Base-by-base conservation (phyloP, 64 coral and sea anemone species). In the Exaiptasia diaphana region DNA sequence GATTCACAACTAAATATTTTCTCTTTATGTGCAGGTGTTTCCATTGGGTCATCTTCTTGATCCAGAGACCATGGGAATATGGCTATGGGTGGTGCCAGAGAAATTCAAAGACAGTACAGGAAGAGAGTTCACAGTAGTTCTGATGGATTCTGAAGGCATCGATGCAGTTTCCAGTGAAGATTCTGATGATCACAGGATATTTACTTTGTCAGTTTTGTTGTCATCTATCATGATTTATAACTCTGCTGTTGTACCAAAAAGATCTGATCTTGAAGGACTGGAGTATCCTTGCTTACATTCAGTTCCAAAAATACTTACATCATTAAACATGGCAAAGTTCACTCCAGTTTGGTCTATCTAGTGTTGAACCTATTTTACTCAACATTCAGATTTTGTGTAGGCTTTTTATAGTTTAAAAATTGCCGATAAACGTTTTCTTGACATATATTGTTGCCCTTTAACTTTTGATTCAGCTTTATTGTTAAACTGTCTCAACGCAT, bases 401-500 rank as follows among this genome's bases (percentile, higher is more conserved):
- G n/a, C n/a, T n/a, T n/a, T n/a, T n/a, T n/a, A n/a, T n/a, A n/a
- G n/a, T n/a, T n/a, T n/a, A n/a, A n/a, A n/a, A n/a, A n/a, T n/a
- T n/a, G n/a, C n/a, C n/a, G n/a, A n/a, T n/a, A n/a, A n/a, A n/a
- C n/a, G n/a, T n/a, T n/a, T n/a, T n/a, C n/a, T n/a, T 79, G 27
- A 79, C 52, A 39, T 4, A 28, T 79, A 1, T n/a, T 50, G 20
- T 20, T 20, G 24, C 14, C 34, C 58, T 31, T 62, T 62, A 1
- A 62, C 58, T 26, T 10, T 9, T 31, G 12, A 14, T 57, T 7
- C 28, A 92, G 90, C 75, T 92, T 86, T n/a, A 92, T 92, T 35
- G 3, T 81, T 1, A 86, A 92, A 63, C 90, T 92, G 48, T 92
- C 82, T 20, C 90, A 92, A 52, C 90, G 90, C 13, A 86, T 92